Percentiles rank a stretch among this genome's conserved stretches.
phyloP scores from a whole-genome alignment of 2,113 vertebrate species.

The Varanus komodoensis region DNA sequence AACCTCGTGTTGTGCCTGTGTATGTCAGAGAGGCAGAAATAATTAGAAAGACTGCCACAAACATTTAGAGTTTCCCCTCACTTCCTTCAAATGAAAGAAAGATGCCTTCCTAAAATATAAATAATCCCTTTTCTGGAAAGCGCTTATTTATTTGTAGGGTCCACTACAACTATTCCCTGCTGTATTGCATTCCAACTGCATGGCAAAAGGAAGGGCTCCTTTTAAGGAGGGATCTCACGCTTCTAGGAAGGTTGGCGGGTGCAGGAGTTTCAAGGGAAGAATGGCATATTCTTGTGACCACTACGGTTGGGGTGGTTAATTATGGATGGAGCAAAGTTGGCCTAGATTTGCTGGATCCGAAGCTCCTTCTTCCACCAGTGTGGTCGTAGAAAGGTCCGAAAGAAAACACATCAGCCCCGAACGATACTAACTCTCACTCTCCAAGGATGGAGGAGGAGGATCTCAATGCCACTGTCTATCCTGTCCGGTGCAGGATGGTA shows the following conservation, averaged over 20 bases:
- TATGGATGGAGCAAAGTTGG: no score
- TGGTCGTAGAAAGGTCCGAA: no score
- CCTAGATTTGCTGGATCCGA: no score
- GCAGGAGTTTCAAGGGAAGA: no score
- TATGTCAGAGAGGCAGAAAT: conserved; percentile 53
- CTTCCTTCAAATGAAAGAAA: conserved; percentile 12
- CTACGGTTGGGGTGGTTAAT: no score
- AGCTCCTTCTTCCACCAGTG: no score
- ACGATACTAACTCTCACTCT: no score
- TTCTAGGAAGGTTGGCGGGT: background rate
- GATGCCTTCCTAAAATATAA: background rate
- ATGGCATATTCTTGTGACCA: no score
- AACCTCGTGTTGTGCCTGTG: conserved; percentile 12
- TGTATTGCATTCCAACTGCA: conserved; percentile 37
- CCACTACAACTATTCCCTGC: background rate
- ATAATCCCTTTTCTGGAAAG: background rate
- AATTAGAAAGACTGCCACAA: conserved; percentile 60
- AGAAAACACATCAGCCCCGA: no score
- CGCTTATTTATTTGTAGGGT: background rate
- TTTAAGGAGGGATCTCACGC: background rate
- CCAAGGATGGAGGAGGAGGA: no score
- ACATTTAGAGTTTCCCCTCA: conserved; percentile 50
- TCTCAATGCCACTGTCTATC: no score
- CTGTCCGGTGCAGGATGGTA: no score
- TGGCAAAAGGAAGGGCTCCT: conserved; percentile 26